A percentile compares a stretch with the other conserved stretches of the same genome.
Conservation (phyloP, 2,888 invertebrate genomes). For the Amiota communis region DNA sequence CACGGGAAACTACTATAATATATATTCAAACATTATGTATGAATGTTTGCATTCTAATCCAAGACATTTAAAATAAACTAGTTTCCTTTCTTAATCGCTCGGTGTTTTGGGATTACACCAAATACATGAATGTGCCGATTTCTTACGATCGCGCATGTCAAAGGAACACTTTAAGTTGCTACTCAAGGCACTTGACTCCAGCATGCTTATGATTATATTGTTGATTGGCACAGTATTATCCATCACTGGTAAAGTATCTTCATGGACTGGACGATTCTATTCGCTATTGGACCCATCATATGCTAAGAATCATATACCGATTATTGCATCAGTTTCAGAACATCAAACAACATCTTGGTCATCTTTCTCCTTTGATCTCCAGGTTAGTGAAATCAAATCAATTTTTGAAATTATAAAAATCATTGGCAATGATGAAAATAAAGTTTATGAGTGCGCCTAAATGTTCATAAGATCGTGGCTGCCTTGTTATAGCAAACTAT, state of each 20-base stretch:
- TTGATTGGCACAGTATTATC: conserved; percentile 83
- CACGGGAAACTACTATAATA: background rate
- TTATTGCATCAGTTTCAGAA: conserved; percentile 89
- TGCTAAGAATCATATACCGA: conserved; percentile 98
- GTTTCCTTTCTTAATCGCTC: conserved; percentile 80
- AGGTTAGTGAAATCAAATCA: conserved; percentile 53
- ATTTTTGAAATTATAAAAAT: background rate
- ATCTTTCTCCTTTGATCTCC: conserved; percentile 96
- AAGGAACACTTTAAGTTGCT: conserved; percentile 88
- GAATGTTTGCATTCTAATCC: background rate
- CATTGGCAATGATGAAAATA: conserved; percentile 49
- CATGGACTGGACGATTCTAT: conserved; percentile 98
- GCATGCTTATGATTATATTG: conserved; percentile 79
- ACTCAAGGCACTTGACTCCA: conserved; percentile 83
- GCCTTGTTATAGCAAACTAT: conserved; percentile 9
- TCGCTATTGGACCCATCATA: conserved; percentile 96
- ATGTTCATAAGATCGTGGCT: conserved; percentile 52
- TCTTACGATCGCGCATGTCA: conserved; percentile 87
- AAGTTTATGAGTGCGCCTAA: conserved; percentile 68
- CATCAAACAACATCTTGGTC: conserved; percentile 99
- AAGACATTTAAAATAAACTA: conserved; percentile 18
- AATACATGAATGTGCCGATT: conserved; percentile 93
- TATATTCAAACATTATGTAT: background rate
- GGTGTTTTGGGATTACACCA: conserved; percentile 98
- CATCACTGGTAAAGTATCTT: conserved; percentile 94